These are phyloP conservation scores for Bombus cullumanus DNA, from an alignment of 1,140 invertebrate genomes.

Conservation along the genomic window DNA sequence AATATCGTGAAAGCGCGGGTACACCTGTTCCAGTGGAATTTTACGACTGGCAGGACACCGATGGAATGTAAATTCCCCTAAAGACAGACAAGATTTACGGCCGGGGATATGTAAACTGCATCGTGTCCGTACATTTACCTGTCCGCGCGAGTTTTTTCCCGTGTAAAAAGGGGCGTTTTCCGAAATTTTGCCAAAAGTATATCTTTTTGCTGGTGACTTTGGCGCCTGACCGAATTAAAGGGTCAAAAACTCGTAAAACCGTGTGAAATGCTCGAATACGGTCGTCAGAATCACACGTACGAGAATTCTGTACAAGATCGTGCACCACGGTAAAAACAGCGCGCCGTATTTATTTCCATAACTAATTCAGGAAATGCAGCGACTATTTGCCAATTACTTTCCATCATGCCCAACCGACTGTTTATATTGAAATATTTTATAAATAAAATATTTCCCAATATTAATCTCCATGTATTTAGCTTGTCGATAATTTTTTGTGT, in stretches of 20 bases:
- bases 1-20: not conserved
- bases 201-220: not conserved
- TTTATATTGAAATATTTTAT: too few relatives aligned
- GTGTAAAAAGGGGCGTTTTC: not conserved
- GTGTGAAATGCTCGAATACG: not conserved
- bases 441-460: too few relatives aligned
- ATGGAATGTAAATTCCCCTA: constrained; percentile 51
- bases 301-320: not conserved
- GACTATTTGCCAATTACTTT: too few relatives aligned
- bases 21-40: constrained; percentile 45
- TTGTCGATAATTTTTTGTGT: too few relatives aligned
- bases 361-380: not conserved
- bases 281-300: not conserved
- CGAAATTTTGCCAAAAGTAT: constrained; percentile 35
- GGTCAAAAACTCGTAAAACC: not conserved
- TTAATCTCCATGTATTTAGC: too few relatives aligned
- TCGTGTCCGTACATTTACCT: constrained; percentile 16
- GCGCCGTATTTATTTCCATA: not conserved
- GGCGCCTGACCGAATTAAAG: not conserved
- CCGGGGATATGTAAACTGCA: constrained; percentile 31
- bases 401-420: not conserved
- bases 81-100: constrained; percentile 53
- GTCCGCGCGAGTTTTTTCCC: constrained; percentile 3
- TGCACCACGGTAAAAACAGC: not conserved
- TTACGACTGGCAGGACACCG: constrained; percentile 39